A percentile compares a stretch with the other conserved stretches of the same genome.
Evolutionary conservation across 2,888 invertebrate species (phyloP).

Genomic region (Pyrochroa serraticornis): DNA sequence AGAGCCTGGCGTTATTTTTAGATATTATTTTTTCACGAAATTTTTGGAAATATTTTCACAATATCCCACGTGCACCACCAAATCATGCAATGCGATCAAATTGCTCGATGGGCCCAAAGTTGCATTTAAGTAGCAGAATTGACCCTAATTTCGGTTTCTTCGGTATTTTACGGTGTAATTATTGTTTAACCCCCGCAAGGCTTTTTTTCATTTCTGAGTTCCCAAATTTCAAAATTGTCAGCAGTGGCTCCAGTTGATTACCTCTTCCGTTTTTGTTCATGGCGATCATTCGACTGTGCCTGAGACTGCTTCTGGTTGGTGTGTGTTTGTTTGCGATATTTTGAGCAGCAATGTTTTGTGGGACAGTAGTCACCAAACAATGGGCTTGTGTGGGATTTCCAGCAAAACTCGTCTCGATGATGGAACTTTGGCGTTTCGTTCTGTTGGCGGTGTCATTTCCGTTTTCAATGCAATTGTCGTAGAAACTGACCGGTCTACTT

Average conservation of each 20-base stretch:
- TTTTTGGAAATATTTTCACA: too few species aligned
- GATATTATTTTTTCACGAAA: too few species aligned
- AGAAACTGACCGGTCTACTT: constrained; percentile 57
- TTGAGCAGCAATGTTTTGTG: constrained; percentile 68
- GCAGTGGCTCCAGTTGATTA: constrained; percentile 34
- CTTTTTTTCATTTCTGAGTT: constrained; percentile 6
- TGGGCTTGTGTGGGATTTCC: constrained; percentile 60
- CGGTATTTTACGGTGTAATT: too few species aligned
- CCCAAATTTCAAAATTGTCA: background rate
- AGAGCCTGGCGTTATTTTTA: too few species aligned
- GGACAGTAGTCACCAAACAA: constrained; percentile 68
- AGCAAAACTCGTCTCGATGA: constrained; percentile 24
- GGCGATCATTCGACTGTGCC: constrained; percentile 74
- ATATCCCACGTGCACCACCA: too few species aligned
- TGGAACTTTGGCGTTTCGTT: constrained; percentile 14
- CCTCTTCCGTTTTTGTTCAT: constrained; percentile 65
- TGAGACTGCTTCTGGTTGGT: constrained; percentile 70
- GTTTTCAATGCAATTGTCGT: constrained; percentile 54
- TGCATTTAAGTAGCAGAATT: too few species aligned
- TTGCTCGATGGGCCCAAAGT: too few species aligned
- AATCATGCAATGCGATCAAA: too few species aligned
- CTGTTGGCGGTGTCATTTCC: constrained; percentile 20
- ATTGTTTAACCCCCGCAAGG: background rate
- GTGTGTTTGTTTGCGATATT: constrained; percentile 70
- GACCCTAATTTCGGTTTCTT: too few species aligned